Conservation (phyloP, 1,140 invertebrate genomes). For the Brachionus koreanus region DNA sequence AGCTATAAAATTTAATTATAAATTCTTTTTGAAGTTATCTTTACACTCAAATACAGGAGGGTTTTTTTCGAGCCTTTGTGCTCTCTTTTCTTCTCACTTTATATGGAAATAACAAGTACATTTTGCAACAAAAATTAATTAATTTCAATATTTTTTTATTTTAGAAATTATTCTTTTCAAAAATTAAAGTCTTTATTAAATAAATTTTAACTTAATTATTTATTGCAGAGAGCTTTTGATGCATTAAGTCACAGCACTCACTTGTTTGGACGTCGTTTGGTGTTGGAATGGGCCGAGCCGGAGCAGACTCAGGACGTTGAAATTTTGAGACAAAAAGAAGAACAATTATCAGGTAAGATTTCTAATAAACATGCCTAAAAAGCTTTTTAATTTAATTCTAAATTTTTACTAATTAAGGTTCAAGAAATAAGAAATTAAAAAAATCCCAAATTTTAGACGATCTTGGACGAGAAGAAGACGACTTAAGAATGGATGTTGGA, state of each 20-base stretch:
- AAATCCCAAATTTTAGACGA: slow-evolving; percentile 41
- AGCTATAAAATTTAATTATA: no score
- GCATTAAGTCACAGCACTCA: slow-evolving; percentile 89
- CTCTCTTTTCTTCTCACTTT: no score
- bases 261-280: slow-evolving; percentile 87
- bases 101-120: no score
- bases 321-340: slow-evolving; percentile 40
- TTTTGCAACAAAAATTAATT: no score
- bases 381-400: background rate
- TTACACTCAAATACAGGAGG: no score
- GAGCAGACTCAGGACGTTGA: slow-evolving; percentile 53
- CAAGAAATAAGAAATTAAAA: slow-evolving; percentile 14
- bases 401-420: background rate
- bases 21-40: no score
- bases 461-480: slow-evolving; percentile 13
- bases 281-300: slow-evolving; percentile 88
- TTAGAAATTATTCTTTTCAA: slow-evolving; percentile 59
- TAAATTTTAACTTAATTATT: slow-evolving; percentile 43
- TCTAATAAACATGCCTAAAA: no score
- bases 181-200: background rate
- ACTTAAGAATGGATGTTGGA: slow-evolving; percentile 19
- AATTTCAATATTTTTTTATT: no score
- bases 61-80: no score
- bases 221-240: slow-evolving; percentile 69
- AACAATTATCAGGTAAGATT: background rate